These are phyloP conservation scores for Ambastaia sidthimunki DNA, from an alignment of 2,797 vertebrate genomes.

Conservation along the genomic window DNA sequence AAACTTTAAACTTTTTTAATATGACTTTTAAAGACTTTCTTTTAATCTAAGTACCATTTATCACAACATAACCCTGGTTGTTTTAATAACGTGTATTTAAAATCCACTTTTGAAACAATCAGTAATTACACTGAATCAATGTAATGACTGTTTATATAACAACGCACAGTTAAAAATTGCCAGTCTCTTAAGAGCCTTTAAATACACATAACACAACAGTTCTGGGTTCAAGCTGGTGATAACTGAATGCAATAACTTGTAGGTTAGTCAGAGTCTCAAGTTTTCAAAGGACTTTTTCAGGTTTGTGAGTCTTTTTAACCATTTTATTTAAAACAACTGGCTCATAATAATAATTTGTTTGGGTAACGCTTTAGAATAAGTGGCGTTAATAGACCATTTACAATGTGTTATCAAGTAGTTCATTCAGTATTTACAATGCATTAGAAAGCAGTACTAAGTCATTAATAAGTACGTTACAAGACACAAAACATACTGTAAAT, in stretches of 20 bases:
- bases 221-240: not conserved
- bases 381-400: too few relatives aligned
- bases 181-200: not conserved
- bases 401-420: too few relatives aligned
- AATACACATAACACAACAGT: not conserved
- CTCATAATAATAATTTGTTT: not conserved
- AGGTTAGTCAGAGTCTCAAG: not conserved
- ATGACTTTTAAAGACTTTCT: too few relatives aligned
- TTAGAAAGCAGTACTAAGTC: too few relatives aligned
- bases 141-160: not conserved
- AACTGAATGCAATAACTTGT: not conserved
- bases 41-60: too few relatives aligned
- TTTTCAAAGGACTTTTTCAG: not conserved
- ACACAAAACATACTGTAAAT: too few relatives aligned
- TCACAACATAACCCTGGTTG: too few relatives aligned
- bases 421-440: too few relatives aligned
- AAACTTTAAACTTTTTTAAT: too few relatives aligned
- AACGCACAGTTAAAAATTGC: not conserved
- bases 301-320: not conserved
- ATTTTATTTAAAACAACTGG: not conserved
- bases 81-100: too few relatives aligned
- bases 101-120: not conserved
- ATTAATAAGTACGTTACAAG: too few relatives aligned
- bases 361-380: too few relatives aligned
- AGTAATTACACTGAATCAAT: not conserved